Percentiles rank a stretch among this genome's conserved stretches.
Conservation (phyloP, 1,140 invertebrate species). For the Delia radicum region DNA sequence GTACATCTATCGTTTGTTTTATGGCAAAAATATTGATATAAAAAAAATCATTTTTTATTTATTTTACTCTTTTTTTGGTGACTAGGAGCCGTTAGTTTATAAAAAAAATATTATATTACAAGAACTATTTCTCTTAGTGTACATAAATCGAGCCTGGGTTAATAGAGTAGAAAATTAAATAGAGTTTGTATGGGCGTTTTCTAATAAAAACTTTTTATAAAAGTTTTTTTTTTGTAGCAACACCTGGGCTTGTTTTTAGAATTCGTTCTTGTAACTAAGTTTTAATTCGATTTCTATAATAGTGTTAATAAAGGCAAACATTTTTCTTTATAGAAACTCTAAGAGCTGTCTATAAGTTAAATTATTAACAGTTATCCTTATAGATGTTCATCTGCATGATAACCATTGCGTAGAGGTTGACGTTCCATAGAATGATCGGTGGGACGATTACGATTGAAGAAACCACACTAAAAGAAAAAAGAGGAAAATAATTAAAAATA, state of each 20-base stretch:
- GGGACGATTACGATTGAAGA: conserved; percentile 89
- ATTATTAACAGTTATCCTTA: conserved; percentile 26
- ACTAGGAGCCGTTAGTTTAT: conserved; percentile 19
- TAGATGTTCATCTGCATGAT: conserved; percentile 66
- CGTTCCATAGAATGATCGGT: conserved; percentile 72
- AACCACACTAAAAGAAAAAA: conserved; percentile 74
- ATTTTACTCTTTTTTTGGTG: conserved; percentile 6
- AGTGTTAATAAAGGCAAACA: neutral
- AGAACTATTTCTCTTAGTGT: neutral
- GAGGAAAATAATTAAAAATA: conserved; percentile 23
- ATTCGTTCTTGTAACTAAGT: neutral
- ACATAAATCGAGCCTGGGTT: neutral
- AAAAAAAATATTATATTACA: neutral
- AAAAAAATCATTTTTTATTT: conserved; percentile 11
- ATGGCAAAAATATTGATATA: conserved; percentile 1
- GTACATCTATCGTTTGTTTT: conserved; percentile 6
- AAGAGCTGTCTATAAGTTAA: neutral
- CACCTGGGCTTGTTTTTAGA: neutral
- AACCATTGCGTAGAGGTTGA: conserved; percentile 76
- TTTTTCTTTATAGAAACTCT: neutral
- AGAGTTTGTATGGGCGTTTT: no score
- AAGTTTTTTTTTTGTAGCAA: neutral
- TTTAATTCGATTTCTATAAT: neutral
- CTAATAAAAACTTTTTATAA: neutral
- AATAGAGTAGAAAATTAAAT: neutral